Evolutionary conservation across 2,888 invertebrate genomes (phyloP).

Genomic region (Papilio demoleus): DNA sequence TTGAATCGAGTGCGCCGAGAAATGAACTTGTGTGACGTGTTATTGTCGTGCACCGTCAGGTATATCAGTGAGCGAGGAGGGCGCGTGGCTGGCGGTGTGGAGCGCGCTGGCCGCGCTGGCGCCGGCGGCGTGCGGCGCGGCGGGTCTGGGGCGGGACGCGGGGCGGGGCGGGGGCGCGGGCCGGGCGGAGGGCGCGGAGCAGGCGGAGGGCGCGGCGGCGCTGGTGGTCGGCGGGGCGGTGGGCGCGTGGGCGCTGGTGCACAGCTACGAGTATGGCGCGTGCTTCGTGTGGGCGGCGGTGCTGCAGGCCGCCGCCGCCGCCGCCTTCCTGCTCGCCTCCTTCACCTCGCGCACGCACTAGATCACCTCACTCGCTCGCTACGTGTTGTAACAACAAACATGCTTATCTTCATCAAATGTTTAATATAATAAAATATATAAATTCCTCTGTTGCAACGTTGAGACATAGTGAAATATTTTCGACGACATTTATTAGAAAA

Average conservation of each 20-base stretch:
- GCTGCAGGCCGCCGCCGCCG: not conserved
- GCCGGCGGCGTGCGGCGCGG: not conserved
- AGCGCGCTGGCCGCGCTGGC: not conserved
- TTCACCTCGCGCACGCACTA: not conserved
- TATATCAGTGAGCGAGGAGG: not conserved
- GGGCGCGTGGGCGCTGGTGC: constrained; percentile 4
- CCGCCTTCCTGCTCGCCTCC: constrained; percentile 4
- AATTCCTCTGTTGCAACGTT: not conserved
- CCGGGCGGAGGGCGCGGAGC: not conserved
- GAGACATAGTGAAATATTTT: not conserved
- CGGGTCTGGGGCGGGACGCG: not conserved
- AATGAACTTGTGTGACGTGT: not conserved
- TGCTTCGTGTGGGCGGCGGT: not conserved
- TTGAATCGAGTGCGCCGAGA: too few relatives aligned
- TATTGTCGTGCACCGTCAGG: not conserved
- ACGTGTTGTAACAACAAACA: not conserved
- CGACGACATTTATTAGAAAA: not conserved
- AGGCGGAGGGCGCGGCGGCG: not conserved
- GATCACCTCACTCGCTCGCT: not conserved
- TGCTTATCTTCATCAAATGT: not conserved
- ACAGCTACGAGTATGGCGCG: not conserved
- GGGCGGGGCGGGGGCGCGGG: not conserved
- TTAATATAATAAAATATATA: too few relatives aligned
- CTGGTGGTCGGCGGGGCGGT: not conserved
- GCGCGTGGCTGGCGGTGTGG: constrained; percentile 3